Evolutionary conservation across 1,140 invertebrate genomes (phyloP), one percentile per base, ranked within the genome.

Genomic region (Epicauta chinensis): DNA sequence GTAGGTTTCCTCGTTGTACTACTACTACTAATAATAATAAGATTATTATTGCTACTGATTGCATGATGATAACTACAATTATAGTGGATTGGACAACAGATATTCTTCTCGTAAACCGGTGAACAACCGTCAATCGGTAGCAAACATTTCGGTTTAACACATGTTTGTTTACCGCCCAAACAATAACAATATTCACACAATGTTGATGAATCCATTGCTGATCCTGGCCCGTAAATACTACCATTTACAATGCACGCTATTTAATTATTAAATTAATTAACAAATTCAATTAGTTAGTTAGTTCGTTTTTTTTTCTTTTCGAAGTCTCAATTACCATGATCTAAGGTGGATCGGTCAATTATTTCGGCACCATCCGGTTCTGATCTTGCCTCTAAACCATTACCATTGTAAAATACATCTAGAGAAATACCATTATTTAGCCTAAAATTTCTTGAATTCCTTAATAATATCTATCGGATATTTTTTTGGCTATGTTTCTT

Each of bases 141-240:
- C 51, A 91, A 72, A 70, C 91, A 93, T 63, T 83, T 81, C 0
- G 90, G 91, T 55, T 81, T 77, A 16, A 92, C 82, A 67, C 91
- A 93, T 57, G 80, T 82, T 61, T 88, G 79, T 42, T 77, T 73
- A 4, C 88, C 89, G 56, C 69, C 71, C 6, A 68, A 73, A 64
- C 91, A 93, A 71, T 89, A 93, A 71, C 91, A 93, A 66, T 91
- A 89, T 70, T 91, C 85, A 71, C 91, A 93, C 3, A 81, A 76
- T 41, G 80, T 80, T 9, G 81, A 82, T 2, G 84, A 82, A 49
- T 81, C 74, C 85, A 93, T 89, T 0, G 90, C 90, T 2, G 89
- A 92, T 0, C 91, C 91, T 31, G 86, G 83, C 7, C 81, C 84
- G 68, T 86, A 91, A 47, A 83, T 71, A n/a, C 83, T 82, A 10